phyloP scores from a whole-genome alignment of 2,113 vertebrate genomes.

The Toxotes jaculatrix region DNA sequence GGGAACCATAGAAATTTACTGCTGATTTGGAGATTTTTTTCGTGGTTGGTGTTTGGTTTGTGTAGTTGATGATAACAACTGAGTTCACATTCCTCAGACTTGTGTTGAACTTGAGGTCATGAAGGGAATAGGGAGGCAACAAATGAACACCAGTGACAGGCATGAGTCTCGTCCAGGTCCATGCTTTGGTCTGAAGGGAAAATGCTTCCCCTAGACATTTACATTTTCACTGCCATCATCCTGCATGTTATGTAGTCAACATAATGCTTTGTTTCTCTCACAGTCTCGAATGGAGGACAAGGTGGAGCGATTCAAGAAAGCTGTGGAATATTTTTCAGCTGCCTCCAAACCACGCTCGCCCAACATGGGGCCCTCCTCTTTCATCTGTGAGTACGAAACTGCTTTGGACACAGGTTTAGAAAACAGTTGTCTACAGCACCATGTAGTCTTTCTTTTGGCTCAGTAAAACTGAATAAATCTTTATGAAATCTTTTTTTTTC shows the following conservation, averaged over 20 bases:
- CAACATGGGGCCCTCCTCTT: slow-evolving; percentile 87
- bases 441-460: not conserved
- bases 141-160: not conserved
- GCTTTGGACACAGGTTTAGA: not conserved
- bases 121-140: not conserved
- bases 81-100: not conserved
- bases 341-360: slow-evolving; percentile 90
- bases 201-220: not conserved
- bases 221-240: not conserved
- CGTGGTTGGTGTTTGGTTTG: too few species aligned
- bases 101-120: not conserved
- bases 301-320: slow-evolving; percentile 92
- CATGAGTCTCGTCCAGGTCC: not conserved
- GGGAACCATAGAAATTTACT: too few species aligned
- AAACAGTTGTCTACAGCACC: not conserved
- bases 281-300: slow-evolving; percentile 95
- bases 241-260: not conserved
- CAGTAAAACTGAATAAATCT: not conserved
- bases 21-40: too few species aligned
- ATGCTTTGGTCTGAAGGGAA: not conserved
- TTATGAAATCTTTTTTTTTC: not conserved
- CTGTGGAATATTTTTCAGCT: slow-evolving; percentile 93
- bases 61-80: not conserved
- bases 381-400: slow-evolving; percentile 87
- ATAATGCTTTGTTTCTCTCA: slow-evolving; percentile 10